Conservation (phyloP, 2,113 vertebrate species). For the Hipposideros armiger region DNA sequence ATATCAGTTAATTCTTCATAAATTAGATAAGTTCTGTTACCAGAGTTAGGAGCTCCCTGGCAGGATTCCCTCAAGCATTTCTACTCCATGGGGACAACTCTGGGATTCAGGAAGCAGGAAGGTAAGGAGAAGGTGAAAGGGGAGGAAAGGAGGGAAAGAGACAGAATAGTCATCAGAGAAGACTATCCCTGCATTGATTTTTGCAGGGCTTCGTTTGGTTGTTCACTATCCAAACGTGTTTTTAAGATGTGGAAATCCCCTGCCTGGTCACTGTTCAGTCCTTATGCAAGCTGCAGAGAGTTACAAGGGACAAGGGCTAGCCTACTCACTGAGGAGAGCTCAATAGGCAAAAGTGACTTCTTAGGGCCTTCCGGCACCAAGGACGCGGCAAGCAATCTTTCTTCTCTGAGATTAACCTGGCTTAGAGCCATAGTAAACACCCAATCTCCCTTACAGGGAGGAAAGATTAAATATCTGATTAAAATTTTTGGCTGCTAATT, state of each 20-base stretch:
- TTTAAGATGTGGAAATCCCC: neutral
- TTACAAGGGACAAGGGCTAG: neutral
- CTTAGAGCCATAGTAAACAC: slow-evolving; percentile 87
- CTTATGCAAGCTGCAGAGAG: neutral
- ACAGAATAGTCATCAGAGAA: neutral
- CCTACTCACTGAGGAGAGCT: slow-evolving; percentile 60
- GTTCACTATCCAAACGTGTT: neutral
- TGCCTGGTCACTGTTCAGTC: neutral
- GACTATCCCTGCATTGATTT: neutral
- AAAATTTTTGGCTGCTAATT: slow-evolving; percentile 90
- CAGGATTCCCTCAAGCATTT: neutral
- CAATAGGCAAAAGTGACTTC: slow-evolving; percentile 55
- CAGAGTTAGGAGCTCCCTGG: neutral
- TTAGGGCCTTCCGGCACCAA: slow-evolving; percentile 82
- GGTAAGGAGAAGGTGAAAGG: neutral
- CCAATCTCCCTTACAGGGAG: slow-evolving; percentile 88
- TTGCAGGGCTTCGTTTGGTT: neutral
- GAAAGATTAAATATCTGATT: slow-evolving; percentile 92
- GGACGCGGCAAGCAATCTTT: slow-evolving; percentile 85
- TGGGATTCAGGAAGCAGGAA: neutral
- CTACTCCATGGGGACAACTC: neutral
- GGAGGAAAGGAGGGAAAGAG: neutral
- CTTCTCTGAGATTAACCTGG: slow-evolving; percentile 87
- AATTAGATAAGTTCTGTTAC: neutral
- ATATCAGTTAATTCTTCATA: slow-evolving; percentile 1